A percentile compares a stretch with the other conserved stretches of the same genome.
Evolutionary conservation across 2,113 vertebrate species (phyloP).

Genomic region (Rhadina sibilatrix): DNA sequence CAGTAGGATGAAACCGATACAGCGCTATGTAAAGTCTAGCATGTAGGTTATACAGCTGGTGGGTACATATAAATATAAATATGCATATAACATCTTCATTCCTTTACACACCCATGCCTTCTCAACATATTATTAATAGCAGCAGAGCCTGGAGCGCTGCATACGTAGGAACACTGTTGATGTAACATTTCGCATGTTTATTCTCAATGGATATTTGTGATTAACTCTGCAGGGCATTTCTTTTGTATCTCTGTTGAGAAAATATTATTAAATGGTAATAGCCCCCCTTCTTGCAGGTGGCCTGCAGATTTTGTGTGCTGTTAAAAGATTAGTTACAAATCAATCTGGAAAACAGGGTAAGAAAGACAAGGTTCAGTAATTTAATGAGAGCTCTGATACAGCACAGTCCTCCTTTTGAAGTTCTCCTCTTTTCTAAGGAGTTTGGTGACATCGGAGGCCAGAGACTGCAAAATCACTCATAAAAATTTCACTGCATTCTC

Average conservation of each 20-base stretch:
- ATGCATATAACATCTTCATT: background rate
- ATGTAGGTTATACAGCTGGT: background rate
- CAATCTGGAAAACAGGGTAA: background rate
- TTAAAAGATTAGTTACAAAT: background rate
- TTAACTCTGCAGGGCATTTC: background rate
- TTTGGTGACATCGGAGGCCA: background rate
- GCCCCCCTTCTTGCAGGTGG: background rate
- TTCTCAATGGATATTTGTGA: slow-evolving; percentile 22
- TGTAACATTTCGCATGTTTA: slow-evolving; percentile 27
- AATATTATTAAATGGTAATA: slow-evolving; percentile 15
- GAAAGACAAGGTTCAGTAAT: background rate
- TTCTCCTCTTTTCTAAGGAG: background rate
- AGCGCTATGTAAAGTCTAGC: slow-evolving; percentile 7
- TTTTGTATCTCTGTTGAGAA: slow-evolving; percentile 5
- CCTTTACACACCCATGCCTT: slow-evolving; percentile 16
- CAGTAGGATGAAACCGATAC: slow-evolving; percentile 21
- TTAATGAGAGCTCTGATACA: background rate
- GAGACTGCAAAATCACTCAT: background rate
- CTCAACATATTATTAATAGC: slow-evolving; percentile 13
- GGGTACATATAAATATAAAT: background rate
- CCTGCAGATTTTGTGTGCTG: background rate
- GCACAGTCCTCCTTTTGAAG: background rate
- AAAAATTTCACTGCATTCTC: background rate
- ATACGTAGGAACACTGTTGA: background rate
- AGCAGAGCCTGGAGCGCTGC: background rate